These are phyloP conservation scores for Panthera leo DNA, from an alignment of 2,113 vertebrate genomes.

Conservation along the genomic window DNA sequence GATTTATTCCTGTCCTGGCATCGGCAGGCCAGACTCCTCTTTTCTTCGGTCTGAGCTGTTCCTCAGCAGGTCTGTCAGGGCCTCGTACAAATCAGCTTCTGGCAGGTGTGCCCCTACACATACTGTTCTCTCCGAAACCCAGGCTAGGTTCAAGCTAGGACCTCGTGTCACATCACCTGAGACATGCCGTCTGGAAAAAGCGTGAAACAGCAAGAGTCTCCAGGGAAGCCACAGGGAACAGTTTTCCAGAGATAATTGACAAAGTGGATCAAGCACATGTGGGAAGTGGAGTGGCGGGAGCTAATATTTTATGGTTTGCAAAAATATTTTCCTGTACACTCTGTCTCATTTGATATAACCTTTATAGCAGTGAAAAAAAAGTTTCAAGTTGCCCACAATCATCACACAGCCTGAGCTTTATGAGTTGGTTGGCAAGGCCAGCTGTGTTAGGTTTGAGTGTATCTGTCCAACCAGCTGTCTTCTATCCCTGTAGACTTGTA, in stretches of 20 bases:
- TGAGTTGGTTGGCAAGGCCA: not conserved
- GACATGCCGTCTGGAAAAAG: not conserved
- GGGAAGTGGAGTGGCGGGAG: not conserved
- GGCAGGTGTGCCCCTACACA: not conserved
- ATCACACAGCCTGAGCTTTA: not conserved
- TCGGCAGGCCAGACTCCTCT: not conserved
- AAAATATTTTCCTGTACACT: slow-evolving; percentile 17
- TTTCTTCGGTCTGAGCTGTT: not conserved
- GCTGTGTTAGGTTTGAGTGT: not conserved
- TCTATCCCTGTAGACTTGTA: not conserved
- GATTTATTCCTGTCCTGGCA: fast-evolving
- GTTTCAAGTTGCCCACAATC: not conserved
- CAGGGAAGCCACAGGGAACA: not conserved
- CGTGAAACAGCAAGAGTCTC: not conserved
- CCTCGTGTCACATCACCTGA: not conserved
- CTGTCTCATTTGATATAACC: slow-evolving; percentile 28
- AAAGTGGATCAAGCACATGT: not conserved
- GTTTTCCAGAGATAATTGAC: not conserved
- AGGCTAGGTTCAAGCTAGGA: not conserved
- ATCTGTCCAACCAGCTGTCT: not conserved
- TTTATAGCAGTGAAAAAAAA: not conserved
- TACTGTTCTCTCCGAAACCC: not conserved
- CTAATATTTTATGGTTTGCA: slow-evolving; percentile 24
- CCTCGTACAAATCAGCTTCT: not conserved
- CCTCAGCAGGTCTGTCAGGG: not conserved